phyloP scores from a whole-genome alignment of 1,140 invertebrate genomes.

The Bombus haemorrhoidalis region DNA sequence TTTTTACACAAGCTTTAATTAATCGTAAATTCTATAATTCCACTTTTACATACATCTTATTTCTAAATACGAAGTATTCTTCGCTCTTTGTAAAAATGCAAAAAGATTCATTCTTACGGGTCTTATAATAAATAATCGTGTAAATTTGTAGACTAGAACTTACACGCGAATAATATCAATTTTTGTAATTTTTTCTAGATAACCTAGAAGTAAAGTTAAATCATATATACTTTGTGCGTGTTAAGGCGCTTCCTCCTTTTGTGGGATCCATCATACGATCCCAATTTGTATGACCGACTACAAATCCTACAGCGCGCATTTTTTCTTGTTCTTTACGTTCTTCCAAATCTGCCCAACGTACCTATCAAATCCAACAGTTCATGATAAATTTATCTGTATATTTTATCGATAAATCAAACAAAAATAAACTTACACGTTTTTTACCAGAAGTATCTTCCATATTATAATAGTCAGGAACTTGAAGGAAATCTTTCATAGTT shows the following conservation, averaged over 20 bases:
- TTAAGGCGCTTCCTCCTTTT: conserved; percentile 93
- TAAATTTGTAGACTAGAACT: conserved; percentile 43
- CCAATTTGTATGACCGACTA: conserved; percentile 98
- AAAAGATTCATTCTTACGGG: conserved; percentile 1
- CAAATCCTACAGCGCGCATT: conserved; percentile 96
- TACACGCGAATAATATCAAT: conserved; percentile 38
- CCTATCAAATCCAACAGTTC: conserved; percentile 84
- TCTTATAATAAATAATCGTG: background rate
- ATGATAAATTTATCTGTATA: background rate
- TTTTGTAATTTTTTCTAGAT: conserved; percentile 32
- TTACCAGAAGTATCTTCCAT: conserved; percentile 89
- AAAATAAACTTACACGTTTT: conserved; percentile 89
- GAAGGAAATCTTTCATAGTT: conserved; percentile 95
- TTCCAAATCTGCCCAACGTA: conserved; percentile 98
- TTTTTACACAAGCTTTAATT: background rate
- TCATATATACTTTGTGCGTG: conserved; percentile 96
- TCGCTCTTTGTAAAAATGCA: conserved; percentile 17
- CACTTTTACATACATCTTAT: background rate
- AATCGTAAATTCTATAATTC: background rate
- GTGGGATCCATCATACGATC: conserved; percentile 95
- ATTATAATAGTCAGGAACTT: conserved; percentile 91
- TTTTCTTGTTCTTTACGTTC: conserved; percentile 94
- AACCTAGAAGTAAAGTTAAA: conserved; percentile 47
- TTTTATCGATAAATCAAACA: background rate
- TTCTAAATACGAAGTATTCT: background rate